Conservation (phyloP, 92 coral and sea anemone species). For the Pocillopora grandis region DNA sequence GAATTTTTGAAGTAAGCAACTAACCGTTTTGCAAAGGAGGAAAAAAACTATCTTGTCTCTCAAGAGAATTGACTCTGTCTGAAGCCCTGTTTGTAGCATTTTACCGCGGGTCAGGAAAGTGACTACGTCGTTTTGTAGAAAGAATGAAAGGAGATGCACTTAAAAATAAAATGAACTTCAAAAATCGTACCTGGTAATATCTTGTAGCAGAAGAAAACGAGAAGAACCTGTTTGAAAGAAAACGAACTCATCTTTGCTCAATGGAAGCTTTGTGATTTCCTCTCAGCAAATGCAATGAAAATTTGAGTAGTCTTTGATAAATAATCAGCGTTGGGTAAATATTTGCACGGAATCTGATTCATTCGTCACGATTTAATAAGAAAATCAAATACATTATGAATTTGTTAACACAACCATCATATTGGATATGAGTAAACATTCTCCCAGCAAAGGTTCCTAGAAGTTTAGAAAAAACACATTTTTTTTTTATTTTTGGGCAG, state of each 20-base stretch:
- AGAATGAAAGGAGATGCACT: background rate
- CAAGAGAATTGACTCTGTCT: too few species aligned
- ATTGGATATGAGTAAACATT: background rate
- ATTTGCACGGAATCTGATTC: background rate
- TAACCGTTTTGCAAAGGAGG: too few species aligned
- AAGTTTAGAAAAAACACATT: too few species aligned
- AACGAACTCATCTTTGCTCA: background rate
- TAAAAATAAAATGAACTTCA: background rate
- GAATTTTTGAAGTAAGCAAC: too few species aligned
- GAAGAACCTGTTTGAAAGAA: background rate
- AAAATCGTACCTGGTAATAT: conserved; percentile 5
- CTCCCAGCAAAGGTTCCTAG: background rate
- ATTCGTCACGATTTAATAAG: background rate
- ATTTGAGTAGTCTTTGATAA: background rate
- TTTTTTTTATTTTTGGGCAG: too few species aligned
- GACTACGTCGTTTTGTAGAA: background rate
- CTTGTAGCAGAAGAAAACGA: background rate
- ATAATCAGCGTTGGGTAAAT: background rate
- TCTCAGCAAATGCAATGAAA: background rate
- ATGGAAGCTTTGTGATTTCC: background rate
- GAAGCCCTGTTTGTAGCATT: too few species aligned
- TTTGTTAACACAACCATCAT: background rate
- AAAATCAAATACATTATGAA: background rate
- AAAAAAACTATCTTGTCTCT: too few species aligned
- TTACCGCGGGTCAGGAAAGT: too few species aligned